phyloP scores from a whole-genome alignment of 1,140 invertebrate genomes.

The Sitobion miscanthi region DNA sequence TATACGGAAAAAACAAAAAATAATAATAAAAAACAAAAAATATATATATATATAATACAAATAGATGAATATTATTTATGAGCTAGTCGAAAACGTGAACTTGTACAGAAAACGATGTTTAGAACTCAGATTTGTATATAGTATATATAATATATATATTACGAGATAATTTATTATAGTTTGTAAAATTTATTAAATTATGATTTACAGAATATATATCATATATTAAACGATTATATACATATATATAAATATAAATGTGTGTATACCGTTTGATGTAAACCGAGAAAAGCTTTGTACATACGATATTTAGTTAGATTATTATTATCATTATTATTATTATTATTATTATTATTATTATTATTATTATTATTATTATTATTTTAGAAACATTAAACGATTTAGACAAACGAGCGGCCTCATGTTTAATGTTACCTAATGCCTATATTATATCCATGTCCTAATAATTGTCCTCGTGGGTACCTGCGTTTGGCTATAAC shows the following conservation, averaged over 20 bases:
- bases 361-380: slow-evolving; percentile 50
- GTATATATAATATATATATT: slow-evolving; percentile 11
- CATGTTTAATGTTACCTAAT: neutral
- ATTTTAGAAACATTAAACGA: slow-evolving; percentile 56
- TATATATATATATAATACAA: slow-evolving; percentile 18
- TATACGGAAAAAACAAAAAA: neutral
- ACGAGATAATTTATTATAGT: slow-evolving; percentile 52
- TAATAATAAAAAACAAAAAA: neutral
- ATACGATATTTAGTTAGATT: slow-evolving; percentile 47
- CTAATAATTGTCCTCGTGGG: neutral
- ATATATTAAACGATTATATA: slow-evolving; percentile 31
- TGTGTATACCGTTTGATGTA: slow-evolving; percentile 9
- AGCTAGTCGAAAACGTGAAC: slow-evolving; percentile 53
- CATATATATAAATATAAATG: slow-evolving; percentile 11
- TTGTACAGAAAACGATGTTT: slow-evolving; percentile 51
- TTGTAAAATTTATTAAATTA: slow-evolving; percentile 44
- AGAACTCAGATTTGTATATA: slow-evolving; percentile 16
- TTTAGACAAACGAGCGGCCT: slow-evolving; percentile 32
- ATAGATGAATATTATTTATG: slow-evolving; percentile 48
- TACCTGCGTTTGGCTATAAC: neutral
- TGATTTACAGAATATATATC: slow-evolving; percentile 15
- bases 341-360: slow-evolving; percentile 28
- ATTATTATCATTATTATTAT: slow-evolving; percentile 20
- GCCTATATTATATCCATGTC: no score
- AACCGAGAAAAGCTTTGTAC: slow-evolving; percentile 47